These are phyloP conservation scores for Neolamprologus kungweensis DNA, from an alignment of 2,113 vertebrate species.

Conservation along the genomic window DNA sequence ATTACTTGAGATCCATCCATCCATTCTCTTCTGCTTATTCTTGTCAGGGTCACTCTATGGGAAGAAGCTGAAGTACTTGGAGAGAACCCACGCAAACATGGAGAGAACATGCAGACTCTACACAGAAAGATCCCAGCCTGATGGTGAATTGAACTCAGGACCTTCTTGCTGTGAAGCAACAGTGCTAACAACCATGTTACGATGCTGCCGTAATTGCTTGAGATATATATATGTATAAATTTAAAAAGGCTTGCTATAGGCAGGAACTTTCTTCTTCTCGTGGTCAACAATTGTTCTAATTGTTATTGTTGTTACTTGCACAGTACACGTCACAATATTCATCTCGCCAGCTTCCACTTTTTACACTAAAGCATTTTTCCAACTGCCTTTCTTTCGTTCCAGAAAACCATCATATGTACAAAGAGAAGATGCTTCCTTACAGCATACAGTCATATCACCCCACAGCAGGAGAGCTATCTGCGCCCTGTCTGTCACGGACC, in stretches of 20 bases:
- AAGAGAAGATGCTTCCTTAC: slow-evolving; percentile 15
- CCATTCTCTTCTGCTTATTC: neutral
- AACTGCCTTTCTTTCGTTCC: neutral
- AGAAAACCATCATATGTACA: neutral
- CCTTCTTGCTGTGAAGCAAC: neutral
- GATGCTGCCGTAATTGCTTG: neutral
- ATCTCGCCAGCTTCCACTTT: neutral
- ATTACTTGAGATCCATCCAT: neutral
- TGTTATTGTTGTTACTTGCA: neutral
- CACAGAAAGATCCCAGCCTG: neutral
- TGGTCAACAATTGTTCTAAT: neutral
- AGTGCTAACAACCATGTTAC: neutral
- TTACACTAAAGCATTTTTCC: neutral
- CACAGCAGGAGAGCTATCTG: slow-evolving; percentile 17
- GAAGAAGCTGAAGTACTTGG: neutral
- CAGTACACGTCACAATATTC: neutral
- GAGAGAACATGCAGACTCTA: neutral
- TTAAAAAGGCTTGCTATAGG: neutral
- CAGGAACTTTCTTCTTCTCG: neutral
- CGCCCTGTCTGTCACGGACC: neutral
- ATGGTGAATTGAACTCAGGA: neutral
- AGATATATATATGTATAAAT: neutral
- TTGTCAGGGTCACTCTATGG: neutral
- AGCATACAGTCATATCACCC: slow-evolving; percentile 11
- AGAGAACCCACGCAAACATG: neutral